Evolutionary conservation across 2,113 vertebrate genomes (phyloP).

Genomic region (Tiliqua scincoides): DNA sequence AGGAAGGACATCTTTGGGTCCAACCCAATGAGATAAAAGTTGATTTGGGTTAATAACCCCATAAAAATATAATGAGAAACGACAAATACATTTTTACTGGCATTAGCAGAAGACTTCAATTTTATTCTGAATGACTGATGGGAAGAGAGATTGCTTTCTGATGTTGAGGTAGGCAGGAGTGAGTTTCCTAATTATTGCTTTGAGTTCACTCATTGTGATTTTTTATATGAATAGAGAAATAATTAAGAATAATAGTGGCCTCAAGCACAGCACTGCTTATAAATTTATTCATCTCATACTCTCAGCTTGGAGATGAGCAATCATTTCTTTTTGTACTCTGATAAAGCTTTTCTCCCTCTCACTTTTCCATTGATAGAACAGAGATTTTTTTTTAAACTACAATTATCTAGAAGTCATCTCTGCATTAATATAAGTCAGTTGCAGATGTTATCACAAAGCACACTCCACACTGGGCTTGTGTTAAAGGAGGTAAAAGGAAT

Average conservation of each 20-base stretch:
- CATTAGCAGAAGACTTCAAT: neutral
- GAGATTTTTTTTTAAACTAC: neutral
- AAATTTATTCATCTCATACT: conserved; percentile 40
- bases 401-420: conserved; percentile 34
- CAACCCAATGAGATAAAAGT: neutral
- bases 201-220: conserved; percentile 54
- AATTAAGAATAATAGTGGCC: conserved; percentile 47
- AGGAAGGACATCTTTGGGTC: neutral
- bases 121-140: conserved; percentile 31
- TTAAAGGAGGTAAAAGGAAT: neutral
- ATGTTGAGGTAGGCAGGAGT: conserved; percentile 29
- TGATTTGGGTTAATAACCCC: neutral
- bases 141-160: conserved; percentile 52
- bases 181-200: conserved; percentile 56
- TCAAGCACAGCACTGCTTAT: conserved; percentile 34
- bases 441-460: conserved; percentile 22
- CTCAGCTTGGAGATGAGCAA: conserved; percentile 40
- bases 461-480: neutral
- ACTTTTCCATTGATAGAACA: conserved; percentile 1
- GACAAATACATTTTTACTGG: neutral
- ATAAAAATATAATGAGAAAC: neutral
- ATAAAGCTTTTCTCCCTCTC: conserved; percentile 42
- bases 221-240: conserved; percentile 42
- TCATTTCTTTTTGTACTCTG: conserved; percentile 55
- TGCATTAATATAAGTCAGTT: conserved; percentile 45